Percentiles rank a stretch among this genome's conserved stretches.
Conservation (phyloP, 2,888 invertebrate species). For the Endotricha flammealis region DNA sequence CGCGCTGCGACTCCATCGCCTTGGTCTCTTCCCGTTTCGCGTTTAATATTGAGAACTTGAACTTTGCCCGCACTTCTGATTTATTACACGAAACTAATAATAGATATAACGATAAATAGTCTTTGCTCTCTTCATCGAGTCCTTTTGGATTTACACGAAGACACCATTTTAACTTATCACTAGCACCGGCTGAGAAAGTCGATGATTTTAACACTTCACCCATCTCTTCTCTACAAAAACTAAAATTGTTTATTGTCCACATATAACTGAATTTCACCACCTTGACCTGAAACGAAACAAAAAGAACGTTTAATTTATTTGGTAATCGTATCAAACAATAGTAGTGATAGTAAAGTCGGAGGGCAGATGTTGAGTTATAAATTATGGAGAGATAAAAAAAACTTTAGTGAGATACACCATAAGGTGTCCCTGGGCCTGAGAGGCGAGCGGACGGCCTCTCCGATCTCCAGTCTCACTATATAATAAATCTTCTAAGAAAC, state of each 20-base stretch:
- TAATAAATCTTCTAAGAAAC: slow-evolving; percentile 38
- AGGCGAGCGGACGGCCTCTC: slow-evolving; percentile 18
- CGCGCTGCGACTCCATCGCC: slow-evolving; percentile 98
- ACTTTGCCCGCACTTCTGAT: slow-evolving; percentile 99
- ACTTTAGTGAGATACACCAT: slow-evolving; percentile 18
- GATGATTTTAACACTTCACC: slow-evolving; percentile 99
- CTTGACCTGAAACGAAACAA: slow-evolving; percentile 90
- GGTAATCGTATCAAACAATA: neutral
- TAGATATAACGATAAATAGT: slow-evolving; percentile 99
- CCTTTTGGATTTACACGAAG: slow-evolving; percentile 99
- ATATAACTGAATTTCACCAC: slow-evolving; percentile 99
- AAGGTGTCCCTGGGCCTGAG: slow-evolving; percentile 23
- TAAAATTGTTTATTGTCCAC: slow-evolving; percentile 99
- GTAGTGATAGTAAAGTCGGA: slow-evolving; percentile 5
- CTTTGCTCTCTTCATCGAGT: slow-evolving; percentile 99
- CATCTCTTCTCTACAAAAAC: slow-evolving; percentile 99
- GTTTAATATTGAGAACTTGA: slow-evolving; percentile 99
- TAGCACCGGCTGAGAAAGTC: slow-evolving; percentile 99
- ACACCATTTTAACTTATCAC: slow-evolving; percentile 99
- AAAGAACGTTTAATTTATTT: slow-evolving; percentile 1
- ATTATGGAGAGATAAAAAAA: slow-evolving; percentile 8
- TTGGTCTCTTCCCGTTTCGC: slow-evolving; percentile 99
- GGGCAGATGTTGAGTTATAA: slow-evolving; percentile 3
- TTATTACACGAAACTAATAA: slow-evolving; percentile 99
- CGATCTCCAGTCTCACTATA: slow-evolving; percentile 19